Base-by-base conservation (phyloP, 2,888 invertebrate genomes). In the Microctonus brassicae region DNA sequence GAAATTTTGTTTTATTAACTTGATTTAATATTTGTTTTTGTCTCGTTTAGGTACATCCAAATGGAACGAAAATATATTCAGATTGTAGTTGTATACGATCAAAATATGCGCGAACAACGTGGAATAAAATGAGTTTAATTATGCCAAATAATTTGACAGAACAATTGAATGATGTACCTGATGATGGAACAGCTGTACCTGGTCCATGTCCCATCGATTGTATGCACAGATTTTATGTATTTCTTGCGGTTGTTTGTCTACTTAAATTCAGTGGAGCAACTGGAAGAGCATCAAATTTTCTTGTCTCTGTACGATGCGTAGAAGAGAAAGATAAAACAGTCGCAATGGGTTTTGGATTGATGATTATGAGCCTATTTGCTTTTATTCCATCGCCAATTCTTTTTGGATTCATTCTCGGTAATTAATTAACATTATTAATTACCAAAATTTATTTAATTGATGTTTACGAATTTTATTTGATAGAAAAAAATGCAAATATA, bases 301-400 rank as follows among this genome's bases (percentile, higher is more conserved):
- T 92, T 13, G 90, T 92, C 0, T 89, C 91, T 36, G 90, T 92
- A 39, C 91, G 92, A 82, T 93, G 93, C 84, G 93, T 94, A 6
- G 92, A 92, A 11, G 93, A 93, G 79, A 91, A 92, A 82, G 94
- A 94, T 82, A 93, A 93, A 84, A 90, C 93, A 0, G 91, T 92
- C 0, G 92, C 93, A 1, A 92, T 94, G 90, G 94, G 93, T 34
- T 91, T 93, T 71, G 91, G 92, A 29, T 88, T 93, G 76, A 92
- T 91, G 83, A 88, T 93, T 78, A 90, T 93, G 89, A 93, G 93
- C 74, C 88, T 93, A 69, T 91, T 93, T 78, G 92, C 93, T 10
- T 93, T 94, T 80, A 92, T 94, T 78, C 94, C 94, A 0, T 93
- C 93, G 61, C 94, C 94, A 0, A 93, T 95, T 76, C 88, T 94